Conservation (phyloP, 2,113 vertebrate genomes). For the Solea solea region DNA sequence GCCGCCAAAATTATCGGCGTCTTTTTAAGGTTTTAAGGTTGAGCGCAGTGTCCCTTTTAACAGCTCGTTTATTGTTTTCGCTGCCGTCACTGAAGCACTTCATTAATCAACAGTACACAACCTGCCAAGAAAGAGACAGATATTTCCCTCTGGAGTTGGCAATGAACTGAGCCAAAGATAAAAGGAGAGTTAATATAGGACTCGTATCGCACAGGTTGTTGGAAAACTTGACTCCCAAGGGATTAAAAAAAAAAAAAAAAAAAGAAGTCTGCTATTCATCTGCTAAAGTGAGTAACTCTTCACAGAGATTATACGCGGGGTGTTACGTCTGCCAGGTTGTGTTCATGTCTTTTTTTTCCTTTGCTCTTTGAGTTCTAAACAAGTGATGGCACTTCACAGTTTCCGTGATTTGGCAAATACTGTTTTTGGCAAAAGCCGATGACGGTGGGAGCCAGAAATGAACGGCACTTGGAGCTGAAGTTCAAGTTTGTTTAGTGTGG, state of each 20-base stretch:
- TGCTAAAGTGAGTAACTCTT: not conserved
- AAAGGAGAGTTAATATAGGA: not conserved
- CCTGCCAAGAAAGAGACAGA: not conserved
- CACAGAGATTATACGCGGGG: not conserved
- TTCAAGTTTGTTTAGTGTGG: not conserved
- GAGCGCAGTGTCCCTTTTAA: not conserved
- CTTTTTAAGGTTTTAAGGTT: not conserved
- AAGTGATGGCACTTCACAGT: not conserved
- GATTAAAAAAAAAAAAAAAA: not conserved
- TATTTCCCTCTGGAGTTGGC: not conserved
- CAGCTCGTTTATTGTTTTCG: not conserved
- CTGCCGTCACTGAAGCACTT: not conserved
- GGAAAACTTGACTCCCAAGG: not conserved
- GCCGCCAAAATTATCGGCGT: not conserved
- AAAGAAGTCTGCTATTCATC: not conserved
- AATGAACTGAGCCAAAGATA: not conserved
- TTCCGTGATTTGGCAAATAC: not conserved
- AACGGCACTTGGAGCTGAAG: not conserved
- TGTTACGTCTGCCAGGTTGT: not conserved
- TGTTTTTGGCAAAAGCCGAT: not conserved
- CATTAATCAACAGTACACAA: constrained; percentile 1
- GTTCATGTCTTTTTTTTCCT: not conserved
- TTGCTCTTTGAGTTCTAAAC: not conserved
- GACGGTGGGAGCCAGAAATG: not conserved
- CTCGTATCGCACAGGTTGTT: not conserved